Percentiles rank a stretch among this genome's conserved stretches.
These are phyloP conservation scores for Chionis minor DNA, from an alignment of 2,113 vertebrate species.

Conservation along the genomic window DNA sequence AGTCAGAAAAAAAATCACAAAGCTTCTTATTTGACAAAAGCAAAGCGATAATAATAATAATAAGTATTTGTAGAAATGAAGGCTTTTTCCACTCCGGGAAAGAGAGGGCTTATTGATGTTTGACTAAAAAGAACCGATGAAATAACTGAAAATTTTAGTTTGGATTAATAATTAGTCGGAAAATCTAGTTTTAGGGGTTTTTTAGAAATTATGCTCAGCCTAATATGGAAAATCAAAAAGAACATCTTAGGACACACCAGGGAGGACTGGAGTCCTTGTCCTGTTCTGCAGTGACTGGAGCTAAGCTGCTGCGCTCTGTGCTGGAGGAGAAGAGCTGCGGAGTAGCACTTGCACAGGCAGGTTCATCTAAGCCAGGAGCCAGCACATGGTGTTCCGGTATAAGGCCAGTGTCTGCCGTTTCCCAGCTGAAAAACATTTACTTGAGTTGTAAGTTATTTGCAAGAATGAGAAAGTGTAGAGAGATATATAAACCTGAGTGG, in stretches of 20 bases:
- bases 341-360: not conserved
- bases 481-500: not conserved
- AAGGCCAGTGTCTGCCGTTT: not conserved
- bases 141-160: not conserved
- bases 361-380: not conserved
- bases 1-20: not conserved
- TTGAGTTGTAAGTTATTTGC: not conserved
- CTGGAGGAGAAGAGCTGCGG: not conserved
- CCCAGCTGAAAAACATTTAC: not conserved
- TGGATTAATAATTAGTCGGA: not conserved
- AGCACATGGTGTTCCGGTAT: fast-evolving
- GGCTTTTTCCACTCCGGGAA: not conserved
- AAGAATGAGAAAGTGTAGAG: not conserved
- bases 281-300: not conserved
- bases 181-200: not conserved
- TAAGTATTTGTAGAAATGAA: not conserved
- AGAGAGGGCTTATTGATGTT: not conserved
- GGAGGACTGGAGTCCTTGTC: not conserved
- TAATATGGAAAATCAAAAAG: not conserved
- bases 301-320: not conserved
- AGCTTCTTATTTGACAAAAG: not conserved
- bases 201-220: not conserved
- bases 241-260: not conserved
- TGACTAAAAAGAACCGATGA: not conserved
- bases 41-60: not conserved